A percentile compares a stretch with the other conserved stretches of the same genome.
These are phyloP conservation scores for Rutilus rutilus DNA, from an alignment of 2,113 vertebrate species.

Conservation along the genomic window DNA sequence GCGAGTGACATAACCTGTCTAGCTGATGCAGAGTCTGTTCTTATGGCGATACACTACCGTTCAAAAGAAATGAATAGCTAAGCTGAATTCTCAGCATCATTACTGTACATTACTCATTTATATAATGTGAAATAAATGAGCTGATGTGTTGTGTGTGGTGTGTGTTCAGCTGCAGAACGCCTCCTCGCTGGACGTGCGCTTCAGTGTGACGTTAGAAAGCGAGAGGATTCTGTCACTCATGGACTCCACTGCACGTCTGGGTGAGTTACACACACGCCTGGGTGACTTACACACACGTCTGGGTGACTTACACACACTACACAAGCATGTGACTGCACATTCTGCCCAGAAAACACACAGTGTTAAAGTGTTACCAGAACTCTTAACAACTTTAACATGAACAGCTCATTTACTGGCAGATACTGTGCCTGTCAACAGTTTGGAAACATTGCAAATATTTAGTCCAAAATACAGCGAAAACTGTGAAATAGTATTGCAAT, in stretches of 20 bases:
- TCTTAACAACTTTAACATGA: neutral
- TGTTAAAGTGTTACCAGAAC: neutral
- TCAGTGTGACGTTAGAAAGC: conserved; percentile 73
- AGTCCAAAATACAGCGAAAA: no score
- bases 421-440: no score
- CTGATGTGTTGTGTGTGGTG: neutral
- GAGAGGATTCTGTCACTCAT: neutral
- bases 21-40: no score
- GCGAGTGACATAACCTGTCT: neutral
- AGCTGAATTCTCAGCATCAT: no score
- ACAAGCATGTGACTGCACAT: neutral
- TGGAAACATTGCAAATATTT: no score
- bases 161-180: conserved; percentile 82
- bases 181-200: conserved; percentile 75
- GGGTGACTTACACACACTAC: conserved; percentile 73
- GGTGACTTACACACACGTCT: conserved; percentile 51
- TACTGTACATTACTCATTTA: no score
- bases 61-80: no score
- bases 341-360: neutral
- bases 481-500: no score
- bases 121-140: no score
- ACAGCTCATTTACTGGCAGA: neutral
- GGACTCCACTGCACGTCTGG: conserved; percentile 64
- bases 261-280: conserved; percentile 68
- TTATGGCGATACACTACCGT: no score